Percentiles rank a stretch among this genome's conserved stretches.
These are phyloP conservation scores for Solea solea DNA, from an alignment of 2,113 vertebrate species.

Conservation along the genomic window DNA sequence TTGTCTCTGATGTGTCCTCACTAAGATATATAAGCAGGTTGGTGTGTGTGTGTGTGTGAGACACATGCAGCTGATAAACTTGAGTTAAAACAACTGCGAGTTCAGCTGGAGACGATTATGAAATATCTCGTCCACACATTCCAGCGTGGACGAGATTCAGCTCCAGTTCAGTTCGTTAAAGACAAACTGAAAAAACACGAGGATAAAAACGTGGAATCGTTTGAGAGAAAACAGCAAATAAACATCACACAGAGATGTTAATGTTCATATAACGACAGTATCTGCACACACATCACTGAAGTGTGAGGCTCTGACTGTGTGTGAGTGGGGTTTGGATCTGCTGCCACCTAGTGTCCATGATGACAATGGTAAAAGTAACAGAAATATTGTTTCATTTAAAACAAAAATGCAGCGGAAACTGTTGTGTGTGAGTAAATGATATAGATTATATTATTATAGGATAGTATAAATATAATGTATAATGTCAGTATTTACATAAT, in stretches of 20 bases:
- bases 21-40: slow-evolving; percentile 33
- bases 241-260: too few species aligned
- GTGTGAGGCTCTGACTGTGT: too few species aligned
- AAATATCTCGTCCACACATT: slow-evolving; percentile 31
- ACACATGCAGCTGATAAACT: slow-evolving; percentile 60
- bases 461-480: too few species aligned
- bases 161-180: slow-evolving; percentile 27
- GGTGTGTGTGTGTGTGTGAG: neutral
- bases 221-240: neutral
- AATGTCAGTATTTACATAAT: too few species aligned
- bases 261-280: too few species aligned
- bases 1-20: too few species aligned
- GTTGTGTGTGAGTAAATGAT: too few species aligned
- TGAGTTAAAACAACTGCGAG: slow-evolving; percentile 52
- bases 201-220: neutral
- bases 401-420: too few species aligned
- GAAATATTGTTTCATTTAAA: neutral
- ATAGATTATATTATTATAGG: too few species aligned
- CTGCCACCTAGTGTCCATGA: slow-evolving; percentile 69
- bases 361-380: neutral
- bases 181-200: neutral
- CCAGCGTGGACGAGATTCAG: slow-evolving; percentile 29
- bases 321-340: slow-evolving; percentile 42
- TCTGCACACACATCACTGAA: neutral
- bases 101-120: slow-evolving; percentile 57